These are phyloP conservation scores for Balaenoptera acutorostrata DNA, from an alignment of 2,113 vertebrate genomes.

Conservation along the genomic window DNA sequence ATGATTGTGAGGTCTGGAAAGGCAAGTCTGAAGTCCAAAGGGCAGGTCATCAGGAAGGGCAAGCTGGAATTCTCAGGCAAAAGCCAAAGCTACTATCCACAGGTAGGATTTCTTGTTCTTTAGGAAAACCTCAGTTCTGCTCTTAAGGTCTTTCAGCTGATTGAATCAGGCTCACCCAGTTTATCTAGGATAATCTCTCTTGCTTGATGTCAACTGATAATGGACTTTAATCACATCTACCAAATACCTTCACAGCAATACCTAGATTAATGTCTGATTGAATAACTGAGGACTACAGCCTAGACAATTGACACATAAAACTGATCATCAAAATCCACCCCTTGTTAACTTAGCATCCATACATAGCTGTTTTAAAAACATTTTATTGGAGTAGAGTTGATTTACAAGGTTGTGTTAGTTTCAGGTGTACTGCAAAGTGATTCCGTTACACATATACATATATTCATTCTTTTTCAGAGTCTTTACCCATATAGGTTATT, in stretches of 20 bases:
- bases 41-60: neutral
- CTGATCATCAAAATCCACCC: neutral
- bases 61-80: neutral
- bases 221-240: neutral
- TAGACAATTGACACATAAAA: neutral
- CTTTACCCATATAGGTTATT: too few species aligned
- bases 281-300: neutral
- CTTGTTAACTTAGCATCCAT: neutral
- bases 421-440: too few species aligned
- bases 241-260: neutral
- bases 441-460: too few species aligned
- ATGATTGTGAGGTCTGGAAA: neutral
- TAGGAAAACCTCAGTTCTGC: neutral
- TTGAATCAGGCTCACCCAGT: neutral
- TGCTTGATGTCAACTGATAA: neutral
- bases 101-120: neutral
- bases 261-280: neutral
- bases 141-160: neutral
- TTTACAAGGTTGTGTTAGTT: too few species aligned
- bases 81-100: neutral
- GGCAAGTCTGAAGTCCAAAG: neutral
- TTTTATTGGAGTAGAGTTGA: too few species aligned
- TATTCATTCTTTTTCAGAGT: too few species aligned
- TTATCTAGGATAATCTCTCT: neutral
- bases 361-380: neutral